Percentiles rank a stretch among this genome's conserved stretches.
Conservation (phyloP, 1,140 invertebrate genomes). For the Brachionus rubens region DNA sequence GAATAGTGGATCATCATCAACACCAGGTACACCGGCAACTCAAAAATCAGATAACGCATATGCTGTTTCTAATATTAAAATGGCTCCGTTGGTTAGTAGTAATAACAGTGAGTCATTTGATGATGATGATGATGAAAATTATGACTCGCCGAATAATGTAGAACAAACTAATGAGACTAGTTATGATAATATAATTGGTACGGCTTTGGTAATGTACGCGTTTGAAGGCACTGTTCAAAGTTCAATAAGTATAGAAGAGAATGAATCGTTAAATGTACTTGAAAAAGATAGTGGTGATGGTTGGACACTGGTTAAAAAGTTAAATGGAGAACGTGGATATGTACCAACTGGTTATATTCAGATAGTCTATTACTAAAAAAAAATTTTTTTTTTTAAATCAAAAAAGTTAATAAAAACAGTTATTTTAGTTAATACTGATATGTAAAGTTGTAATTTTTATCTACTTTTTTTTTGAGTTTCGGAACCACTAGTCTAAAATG, state of each 20-base stretch:
- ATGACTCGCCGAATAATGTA: background rate
- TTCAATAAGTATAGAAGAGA: conserved; percentile 21
- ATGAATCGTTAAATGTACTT: conserved; percentile 45
- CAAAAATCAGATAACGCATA: background rate
- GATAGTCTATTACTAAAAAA: conserved; percentile 39
- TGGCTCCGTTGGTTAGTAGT: conserved; percentile 3
- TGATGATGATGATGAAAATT: conserved; percentile 13
- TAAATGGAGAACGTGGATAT: conserved; percentile 7
- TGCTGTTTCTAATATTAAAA: background rate
- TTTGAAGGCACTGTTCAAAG: conserved; percentile 35
- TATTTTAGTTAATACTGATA: too few relatives aligned
- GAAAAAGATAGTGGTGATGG: conserved; percentile 45
- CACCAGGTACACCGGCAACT: background rate
- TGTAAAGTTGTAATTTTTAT: too few relatives aligned
- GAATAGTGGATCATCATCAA: background rate
- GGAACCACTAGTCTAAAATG: too few relatives aligned
- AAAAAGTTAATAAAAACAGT: too few relatives aligned
- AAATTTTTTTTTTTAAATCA: too few relatives aligned
- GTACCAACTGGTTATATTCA: conserved; percentile 38
- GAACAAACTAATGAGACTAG: background rate
- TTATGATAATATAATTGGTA: conserved; percentile 2
- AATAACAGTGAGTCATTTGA: conserved; percentile 29
- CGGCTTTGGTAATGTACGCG: conserved; percentile 24
- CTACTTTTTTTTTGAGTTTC: too few relatives aligned
- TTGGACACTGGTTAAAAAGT: conserved; percentile 18